Percentiles rank a stretch among this genome's conserved stretches.
These are phyloP conservation scores for Perca schrenkii DNA, from an alignment of 2,113 vertebrate species.

Conservation along the genomic window DNA sequence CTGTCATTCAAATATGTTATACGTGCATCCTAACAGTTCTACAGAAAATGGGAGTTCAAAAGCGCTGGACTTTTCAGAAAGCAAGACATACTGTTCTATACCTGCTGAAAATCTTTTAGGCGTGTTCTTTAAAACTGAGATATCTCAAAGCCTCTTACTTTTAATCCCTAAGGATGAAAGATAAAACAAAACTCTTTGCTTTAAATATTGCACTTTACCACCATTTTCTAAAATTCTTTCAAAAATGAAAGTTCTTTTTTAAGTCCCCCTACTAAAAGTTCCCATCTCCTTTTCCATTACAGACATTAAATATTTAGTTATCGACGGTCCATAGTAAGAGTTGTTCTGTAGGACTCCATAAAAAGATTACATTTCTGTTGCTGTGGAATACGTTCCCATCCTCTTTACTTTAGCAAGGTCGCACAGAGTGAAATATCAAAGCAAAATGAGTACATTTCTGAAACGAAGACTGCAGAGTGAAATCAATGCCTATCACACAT, in stretches of 20 bases:
- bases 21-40: not conserved
- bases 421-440: conserved; percentile 69
- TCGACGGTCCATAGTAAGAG: conserved; percentile 35
- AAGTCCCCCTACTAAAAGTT: conserved; percentile 32
- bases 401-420: conserved; percentile 53
- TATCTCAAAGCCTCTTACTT: conserved; percentile 28
- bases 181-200: conserved; percentile 32
- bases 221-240: conserved; percentile 20
- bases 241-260: conserved; percentile 46
- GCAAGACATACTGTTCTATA: not conserved
- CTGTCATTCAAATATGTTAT: not conserved
- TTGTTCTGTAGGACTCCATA: conserved; percentile 41
- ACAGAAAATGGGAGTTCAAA: not conserved
- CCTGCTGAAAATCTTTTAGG: not conserved
- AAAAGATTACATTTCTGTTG: conserved; percentile 50
- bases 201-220: conserved; percentile 45
- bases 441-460: conserved; percentile 62
- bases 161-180: conserved; percentile 18
- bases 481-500: conserved; percentile 69
- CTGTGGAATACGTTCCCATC: conserved; percentile 41
- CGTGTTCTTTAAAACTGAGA: not conserved
- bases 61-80: conserved; percentile 3
- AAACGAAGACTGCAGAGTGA: conserved; percentile 68
- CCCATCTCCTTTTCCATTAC: conserved; percentile 58
- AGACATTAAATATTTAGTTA: conserved; percentile 69